Conservation (phyloP, 2,113 vertebrate genomes). For the Cephalopterus ornatus region DNA sequence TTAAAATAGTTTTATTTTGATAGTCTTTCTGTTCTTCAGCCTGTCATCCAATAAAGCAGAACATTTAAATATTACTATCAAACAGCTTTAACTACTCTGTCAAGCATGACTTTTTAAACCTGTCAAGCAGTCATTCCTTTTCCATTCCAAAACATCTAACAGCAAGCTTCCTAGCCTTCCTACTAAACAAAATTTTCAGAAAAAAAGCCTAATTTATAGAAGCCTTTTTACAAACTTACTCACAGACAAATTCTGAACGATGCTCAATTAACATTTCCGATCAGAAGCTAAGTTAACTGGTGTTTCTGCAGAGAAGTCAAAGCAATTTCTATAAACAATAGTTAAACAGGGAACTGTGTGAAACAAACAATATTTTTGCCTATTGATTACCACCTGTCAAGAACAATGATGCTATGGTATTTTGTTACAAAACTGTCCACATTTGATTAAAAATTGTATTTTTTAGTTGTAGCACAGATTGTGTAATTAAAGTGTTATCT, state of each 20-base stretch:
- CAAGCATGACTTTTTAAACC: slow-evolving; percentile 60
- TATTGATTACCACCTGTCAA: background rate
- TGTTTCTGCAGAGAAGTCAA: background rate
- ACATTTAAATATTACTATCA: slow-evolving; percentile 50
- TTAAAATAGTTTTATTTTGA: slow-evolving; percentile 11
- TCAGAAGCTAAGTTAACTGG: background rate
- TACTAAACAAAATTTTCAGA: background rate
- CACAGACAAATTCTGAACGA: background rate
- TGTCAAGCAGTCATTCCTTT: slow-evolving; percentile 63
- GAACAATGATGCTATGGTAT: background rate
- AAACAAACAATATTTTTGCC: background rate
- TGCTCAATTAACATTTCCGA: background rate
- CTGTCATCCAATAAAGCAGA: slow-evolving; percentile 62
- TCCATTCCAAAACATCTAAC: slow-evolving; percentile 46
- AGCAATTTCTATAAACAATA: background rate
- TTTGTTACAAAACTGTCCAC: background rate
- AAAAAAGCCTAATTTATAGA: slow-evolving; percentile 15
- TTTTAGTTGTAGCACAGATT: background rate
- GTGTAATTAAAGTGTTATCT: background rate
- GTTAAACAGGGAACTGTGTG: background rate
- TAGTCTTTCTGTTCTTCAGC: slow-evolving; percentile 48
- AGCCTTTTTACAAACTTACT: background rate
- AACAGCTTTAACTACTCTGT: slow-evolving; percentile 55
- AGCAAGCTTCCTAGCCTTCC: slow-evolving; percentile 38
- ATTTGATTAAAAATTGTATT: background rate